Evolutionary conservation across 2,888 invertebrate species (phyloP).

Genomic region (Polyommatus icarus): DNA sequence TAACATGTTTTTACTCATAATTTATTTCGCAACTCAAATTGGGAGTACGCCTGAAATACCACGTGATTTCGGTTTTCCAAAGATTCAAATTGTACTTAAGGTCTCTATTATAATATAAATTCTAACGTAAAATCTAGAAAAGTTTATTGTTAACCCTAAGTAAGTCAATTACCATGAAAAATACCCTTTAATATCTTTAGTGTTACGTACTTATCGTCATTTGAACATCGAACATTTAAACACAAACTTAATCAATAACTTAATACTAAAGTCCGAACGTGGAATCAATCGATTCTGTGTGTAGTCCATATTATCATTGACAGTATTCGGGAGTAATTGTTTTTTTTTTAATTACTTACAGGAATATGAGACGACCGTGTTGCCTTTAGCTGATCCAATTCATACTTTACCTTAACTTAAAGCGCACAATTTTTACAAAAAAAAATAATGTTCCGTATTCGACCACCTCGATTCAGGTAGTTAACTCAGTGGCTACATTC

Average conservation of each 20-base stretch:
- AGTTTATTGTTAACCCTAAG: not conserved
- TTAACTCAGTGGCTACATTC: not conserved
- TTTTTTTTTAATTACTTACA: not conserved
- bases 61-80: not conserved
- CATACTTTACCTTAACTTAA: not conserved
- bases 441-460: not conserved
- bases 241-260: too few relatives aligned
- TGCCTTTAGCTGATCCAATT: not conserved
- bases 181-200: too few relatives aligned
- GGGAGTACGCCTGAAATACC: not conserved
- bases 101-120: too few relatives aligned
- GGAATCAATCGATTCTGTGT: too few relatives aligned
- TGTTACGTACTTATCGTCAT: too few relatives aligned
- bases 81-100: not conserved
- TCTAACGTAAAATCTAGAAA: not conserved
- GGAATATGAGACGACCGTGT: not conserved
- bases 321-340: not conserved
- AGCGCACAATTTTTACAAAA: not conserved
- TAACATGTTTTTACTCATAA: not conserved
- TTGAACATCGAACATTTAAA: too few relatives aligned
- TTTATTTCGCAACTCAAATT: not conserved
- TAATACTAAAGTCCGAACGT: not conserved
- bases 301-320: not conserved
- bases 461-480: not conserved
- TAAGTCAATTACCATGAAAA: too few relatives aligned